Conservation (phyloP, 2,113 vertebrate species). For the Laticauda colubrina region DNA sequence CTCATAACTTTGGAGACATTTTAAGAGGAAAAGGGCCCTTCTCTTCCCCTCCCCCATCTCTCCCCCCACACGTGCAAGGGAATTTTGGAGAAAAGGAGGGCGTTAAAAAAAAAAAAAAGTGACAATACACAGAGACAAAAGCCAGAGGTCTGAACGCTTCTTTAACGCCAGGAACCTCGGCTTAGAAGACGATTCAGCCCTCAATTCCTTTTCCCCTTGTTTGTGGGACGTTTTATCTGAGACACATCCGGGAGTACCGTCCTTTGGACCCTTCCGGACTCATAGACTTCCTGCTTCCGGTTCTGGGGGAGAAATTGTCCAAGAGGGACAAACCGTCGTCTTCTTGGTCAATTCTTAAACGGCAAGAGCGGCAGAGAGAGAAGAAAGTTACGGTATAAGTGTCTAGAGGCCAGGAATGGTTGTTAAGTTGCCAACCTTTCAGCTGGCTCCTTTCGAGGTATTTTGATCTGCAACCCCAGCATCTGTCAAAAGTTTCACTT, state of each 20-base stretch:
- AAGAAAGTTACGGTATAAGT: neutral
- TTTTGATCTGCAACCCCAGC: neutral
- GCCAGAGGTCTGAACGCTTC: neutral
- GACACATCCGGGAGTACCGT: neutral
- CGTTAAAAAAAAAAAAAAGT: neutral
- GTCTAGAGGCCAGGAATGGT: neutral
- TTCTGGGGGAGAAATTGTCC: neutral
- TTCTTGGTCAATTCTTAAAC: neutral
- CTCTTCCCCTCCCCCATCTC: no score
- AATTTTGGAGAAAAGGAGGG: neutral
- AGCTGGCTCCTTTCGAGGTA: neutral
- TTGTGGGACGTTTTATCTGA: neutral
- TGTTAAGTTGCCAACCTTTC: neutral
- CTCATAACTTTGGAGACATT: neutral
- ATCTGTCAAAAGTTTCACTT: neutral
- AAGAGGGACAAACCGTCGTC: fast-evolving
- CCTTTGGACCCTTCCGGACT: neutral
- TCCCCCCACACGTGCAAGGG: neutral
- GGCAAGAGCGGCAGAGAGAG: neutral
- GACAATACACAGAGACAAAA: neutral
- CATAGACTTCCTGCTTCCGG: neutral
- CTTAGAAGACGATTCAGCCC: neutral
- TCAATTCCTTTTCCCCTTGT: neutral
- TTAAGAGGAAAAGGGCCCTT: neutral
- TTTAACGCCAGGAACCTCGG: neutral